These are phyloP conservation scores for Myotis daubentonii DNA, from an alignment of 2,797 vertebrate species.

Conservation along the genomic window DNA sequence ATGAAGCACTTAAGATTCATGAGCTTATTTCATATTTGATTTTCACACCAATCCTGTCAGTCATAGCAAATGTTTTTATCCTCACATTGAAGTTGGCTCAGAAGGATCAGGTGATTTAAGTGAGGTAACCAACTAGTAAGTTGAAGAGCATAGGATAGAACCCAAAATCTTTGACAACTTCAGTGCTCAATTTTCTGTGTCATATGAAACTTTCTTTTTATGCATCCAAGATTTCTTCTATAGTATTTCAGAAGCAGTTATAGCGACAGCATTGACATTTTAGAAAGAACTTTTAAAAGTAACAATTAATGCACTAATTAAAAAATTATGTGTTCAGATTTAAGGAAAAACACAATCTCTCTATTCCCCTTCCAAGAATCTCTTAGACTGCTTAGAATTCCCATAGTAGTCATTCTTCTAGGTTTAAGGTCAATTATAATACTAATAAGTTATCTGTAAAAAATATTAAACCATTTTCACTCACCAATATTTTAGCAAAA, in stretches of 20 bases:
- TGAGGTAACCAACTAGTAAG: background rate
- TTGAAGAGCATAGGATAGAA: background rate
- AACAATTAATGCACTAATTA: background rate
- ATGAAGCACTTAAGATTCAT: background rate
- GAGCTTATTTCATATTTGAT: conserved; percentile 35
- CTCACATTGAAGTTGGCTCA: background rate
- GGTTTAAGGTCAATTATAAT: background rate
- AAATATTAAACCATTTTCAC: background rate
- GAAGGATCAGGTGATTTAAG: conserved; percentile 4
- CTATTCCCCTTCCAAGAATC: background rate
- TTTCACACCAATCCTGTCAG: background rate
- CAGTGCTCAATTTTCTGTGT: conserved; percentile 20
- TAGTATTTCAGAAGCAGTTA: background rate
- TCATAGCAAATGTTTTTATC: background rate
- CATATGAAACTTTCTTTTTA: background rate
- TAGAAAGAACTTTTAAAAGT: background rate
- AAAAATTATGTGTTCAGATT: background rate
- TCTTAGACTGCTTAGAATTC: conserved; percentile 10
- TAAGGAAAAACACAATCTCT: conserved; percentile 21
- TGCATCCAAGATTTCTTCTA: background rate
- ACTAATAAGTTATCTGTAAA: background rate
- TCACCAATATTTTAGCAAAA: conserved; percentile 25
- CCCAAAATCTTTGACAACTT: background rate
- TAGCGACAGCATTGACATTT: background rate
- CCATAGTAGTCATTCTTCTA: background rate